These are phyloP conservation scores for Ricordea florida DNA, from an alignment of 92 coral and sea anemone genomes.

Conservation along the genomic window DNA sequence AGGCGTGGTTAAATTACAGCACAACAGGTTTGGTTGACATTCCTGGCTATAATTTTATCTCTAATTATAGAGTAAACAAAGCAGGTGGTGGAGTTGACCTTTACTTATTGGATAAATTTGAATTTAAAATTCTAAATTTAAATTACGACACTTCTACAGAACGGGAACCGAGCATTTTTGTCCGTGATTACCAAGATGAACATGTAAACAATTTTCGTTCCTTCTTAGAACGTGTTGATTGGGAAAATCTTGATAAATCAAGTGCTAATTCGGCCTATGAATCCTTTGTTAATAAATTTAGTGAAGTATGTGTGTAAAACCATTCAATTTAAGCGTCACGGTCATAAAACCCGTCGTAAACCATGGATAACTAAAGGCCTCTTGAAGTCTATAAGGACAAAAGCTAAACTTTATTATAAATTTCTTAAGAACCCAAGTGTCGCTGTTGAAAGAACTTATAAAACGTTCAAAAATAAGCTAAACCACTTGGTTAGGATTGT, in stretches of 20 bases:
- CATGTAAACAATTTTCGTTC: too few relatives aligned
- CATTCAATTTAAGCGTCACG: neutral
- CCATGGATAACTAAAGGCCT: constrained; percentile 54
- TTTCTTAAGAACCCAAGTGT: neutral
- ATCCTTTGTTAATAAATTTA: too few relatives aligned
- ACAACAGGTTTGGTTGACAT: constrained; percentile 18
- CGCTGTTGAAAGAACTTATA: neutral
- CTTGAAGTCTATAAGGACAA: constrained; percentile 16
- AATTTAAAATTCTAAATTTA: too few relatives aligned
- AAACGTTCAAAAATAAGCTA: constrained; percentile 24
- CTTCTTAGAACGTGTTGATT: too few relatives aligned
- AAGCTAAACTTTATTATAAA: constrained; percentile 9
- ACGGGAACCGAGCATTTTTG: too few relatives aligned
- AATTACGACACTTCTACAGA: too few relatives aligned
- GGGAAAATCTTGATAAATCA: too few relatives aligned
- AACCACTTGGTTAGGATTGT: constrained; percentile 23
- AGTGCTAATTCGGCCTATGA: too few relatives aligned
- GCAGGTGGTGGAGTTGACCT: constrained; percentile 51
- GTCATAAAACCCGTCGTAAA: neutral
- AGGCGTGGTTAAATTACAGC: constrained; percentile 25
- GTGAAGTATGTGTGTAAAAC: neutral
- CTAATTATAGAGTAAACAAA: constrained; percentile 1
- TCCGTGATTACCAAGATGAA: too few relatives aligned
- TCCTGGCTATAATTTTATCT: constrained; percentile 48
- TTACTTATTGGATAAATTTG: constrained; percentile 7